Conservation (phyloP, 2,888 invertebrate species). For the Lacanobia wlatinum region DNA sequence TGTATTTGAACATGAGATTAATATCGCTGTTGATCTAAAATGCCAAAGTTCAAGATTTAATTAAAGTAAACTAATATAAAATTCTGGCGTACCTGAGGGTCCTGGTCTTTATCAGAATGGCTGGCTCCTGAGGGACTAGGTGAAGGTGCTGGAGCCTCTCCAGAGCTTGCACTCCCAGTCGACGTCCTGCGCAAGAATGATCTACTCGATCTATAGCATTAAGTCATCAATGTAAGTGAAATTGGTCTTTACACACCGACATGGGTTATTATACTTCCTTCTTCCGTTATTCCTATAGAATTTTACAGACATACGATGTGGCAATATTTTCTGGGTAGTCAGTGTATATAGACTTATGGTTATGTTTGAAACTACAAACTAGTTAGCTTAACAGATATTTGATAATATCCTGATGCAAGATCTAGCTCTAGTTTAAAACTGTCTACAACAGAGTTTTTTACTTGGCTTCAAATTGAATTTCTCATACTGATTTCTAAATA, state of each 20-base stretch:
- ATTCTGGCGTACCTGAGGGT: conserved; percentile 92
- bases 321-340: conserved; percentile 54
- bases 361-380: conserved; percentile 76
- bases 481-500: conserved; percentile 23
- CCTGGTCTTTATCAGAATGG: conserved; percentile 97
- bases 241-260: conserved; percentile 80
- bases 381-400: conserved; percentile 59
- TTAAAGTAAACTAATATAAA: conserved; percentile 2
- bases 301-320: neutral
- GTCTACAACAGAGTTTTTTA: conserved; percentile 7
- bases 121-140: conserved; percentile 98
- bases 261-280: conserved; percentile 19
- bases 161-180: conserved; percentile 88
- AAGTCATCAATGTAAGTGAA: conserved; percentile 84
- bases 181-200: conserved; percentile 90
- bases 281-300: neutral
- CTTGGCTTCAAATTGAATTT: neutral
- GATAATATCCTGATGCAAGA: conserved; percentile 47
- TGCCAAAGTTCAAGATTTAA: neutral
- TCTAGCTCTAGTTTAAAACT: conserved; percentile 11
- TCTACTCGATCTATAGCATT: conserved; percentile 89
- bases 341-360: conserved; percentile 79
- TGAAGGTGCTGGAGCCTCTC: conserved; percentile 88
- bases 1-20: conserved; percentile 32
- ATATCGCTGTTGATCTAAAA: conserved; percentile 14